Base-by-base conservation (phyloP, 2,113 vertebrate species). In the Ciconia maguari region DNA sequence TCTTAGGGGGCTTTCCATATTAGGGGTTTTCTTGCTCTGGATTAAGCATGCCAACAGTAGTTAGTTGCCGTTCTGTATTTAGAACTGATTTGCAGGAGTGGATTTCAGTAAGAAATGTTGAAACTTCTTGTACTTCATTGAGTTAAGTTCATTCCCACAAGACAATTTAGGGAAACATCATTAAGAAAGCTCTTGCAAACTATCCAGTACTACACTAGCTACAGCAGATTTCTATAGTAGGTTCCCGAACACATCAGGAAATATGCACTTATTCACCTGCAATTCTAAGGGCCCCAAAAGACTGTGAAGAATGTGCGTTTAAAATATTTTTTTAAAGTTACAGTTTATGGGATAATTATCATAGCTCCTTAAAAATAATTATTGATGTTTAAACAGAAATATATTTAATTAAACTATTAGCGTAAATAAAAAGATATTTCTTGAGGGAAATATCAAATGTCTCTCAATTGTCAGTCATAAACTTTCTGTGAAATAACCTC, bases 21-120 rank as follows among this genome's bases (percentile, higher is more conserved):
- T 96, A 94, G 97, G 95, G 96, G 82, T 90, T 97, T 97, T 96
- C 83, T 96, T 94, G 77, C 92, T 93, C 81, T 78, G 83, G 51
- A 90, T 91, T 95, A 87, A 94, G 95, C 94, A 70, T 92, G 87
- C 96, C 96, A 96, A 75, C 71, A 87, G 75, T 52, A 95, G 71
- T 91, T 79, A 83, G 90, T 91, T 91, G 83, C 70, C 0, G 3
- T 87, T 95, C 93, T 93, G 89, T 93, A 97, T 97, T 97, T 95
- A 97, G 94, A 97, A 90, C 58, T 77, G 87, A 89, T 93, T 90
- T 91, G 51, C 69, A 91, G 77, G 70, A 94, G 93, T 70, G 81
- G 84, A 65, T 93, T 93, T 96, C 51, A 17, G 70, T 85, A 92
- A 90, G 84, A 95, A 94, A 93, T 86, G 55, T 51, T 83, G 66